phyloP scores from a whole-genome alignment of 92 coral and sea anemone species.

The Zoanthus sociatus region DNA sequence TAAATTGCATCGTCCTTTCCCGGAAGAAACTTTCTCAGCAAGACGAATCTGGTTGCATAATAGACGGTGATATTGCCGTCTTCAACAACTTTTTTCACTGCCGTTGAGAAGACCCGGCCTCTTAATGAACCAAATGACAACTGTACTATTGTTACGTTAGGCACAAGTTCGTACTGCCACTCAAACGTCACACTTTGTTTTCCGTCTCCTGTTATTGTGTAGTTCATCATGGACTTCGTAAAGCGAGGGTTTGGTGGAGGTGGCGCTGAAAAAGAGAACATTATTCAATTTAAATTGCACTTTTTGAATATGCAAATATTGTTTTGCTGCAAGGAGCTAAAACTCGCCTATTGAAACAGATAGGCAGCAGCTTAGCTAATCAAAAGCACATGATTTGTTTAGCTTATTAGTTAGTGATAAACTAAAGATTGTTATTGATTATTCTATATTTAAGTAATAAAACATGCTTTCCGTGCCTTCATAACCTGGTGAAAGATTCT shows the following conservation, averaged over 20 bases:
- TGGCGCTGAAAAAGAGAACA: not conserved
- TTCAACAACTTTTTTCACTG: not conserved
- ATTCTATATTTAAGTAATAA: no score
- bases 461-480: no score
- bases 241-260: constrained; percentile 5
- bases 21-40: constrained; percentile 1
- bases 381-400: no score
- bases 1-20: constrained; percentile 25
- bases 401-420: no score
- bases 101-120: not conserved
- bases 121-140: not conserved
- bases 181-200: constrained; percentile 26
- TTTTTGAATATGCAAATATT: no score
- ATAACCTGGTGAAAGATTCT: no score
- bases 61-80: not conserved
- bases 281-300: no score
- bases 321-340: no score
- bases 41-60: not conserved
- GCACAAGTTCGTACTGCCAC: constrained; percentile 18
- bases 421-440: no score
- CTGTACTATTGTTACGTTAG: not conserved
- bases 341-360: no score
- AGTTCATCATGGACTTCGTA: constrained; percentile 1
- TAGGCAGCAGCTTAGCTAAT: no score
- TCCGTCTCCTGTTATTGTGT: constrained; percentile 16